Conservation (phyloP, 2,888 invertebrate species). For the Drosophila testacea region DNA sequence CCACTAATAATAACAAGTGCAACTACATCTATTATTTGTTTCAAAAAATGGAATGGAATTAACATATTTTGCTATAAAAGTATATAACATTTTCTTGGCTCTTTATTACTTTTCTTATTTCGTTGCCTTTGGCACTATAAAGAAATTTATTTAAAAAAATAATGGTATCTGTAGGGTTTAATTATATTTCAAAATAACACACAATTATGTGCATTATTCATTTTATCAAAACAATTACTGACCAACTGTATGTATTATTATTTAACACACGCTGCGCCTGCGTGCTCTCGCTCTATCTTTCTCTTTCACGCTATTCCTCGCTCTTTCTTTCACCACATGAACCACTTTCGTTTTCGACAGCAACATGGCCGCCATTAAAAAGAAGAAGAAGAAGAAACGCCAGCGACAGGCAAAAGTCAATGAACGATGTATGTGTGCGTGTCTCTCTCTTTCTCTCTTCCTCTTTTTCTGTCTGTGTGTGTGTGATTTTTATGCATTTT, state of each 20-base stretch:
- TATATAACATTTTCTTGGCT: not conserved
- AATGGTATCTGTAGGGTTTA: no score
- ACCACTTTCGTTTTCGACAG: slow-evolving; percentile 78
- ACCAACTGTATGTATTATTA: slow-evolving; percentile 13
- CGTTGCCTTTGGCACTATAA: no score
- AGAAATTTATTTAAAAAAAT: no score
- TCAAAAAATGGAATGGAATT: no score
- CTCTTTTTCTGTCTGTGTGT: slow-evolving; percentile 15
- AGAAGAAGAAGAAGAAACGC: slow-evolving; percentile 29
- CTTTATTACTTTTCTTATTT: no score
- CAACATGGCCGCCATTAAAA: slow-evolving; percentile 54
- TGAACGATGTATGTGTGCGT: slow-evolving; percentile 53
- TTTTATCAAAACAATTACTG: no score
- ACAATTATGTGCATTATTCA: no score
- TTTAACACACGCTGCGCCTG: slow-evolving; percentile 64
- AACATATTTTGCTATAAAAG: no score
- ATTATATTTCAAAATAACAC: no score
- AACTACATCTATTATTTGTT: not conserved
- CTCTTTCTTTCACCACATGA: slow-evolving; percentile 41
- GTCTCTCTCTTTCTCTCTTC: slow-evolving; percentile 4
- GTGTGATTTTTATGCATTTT: slow-evolving; percentile 33
- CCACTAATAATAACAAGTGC: not conserved
- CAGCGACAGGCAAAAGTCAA: slow-evolving; percentile 65
- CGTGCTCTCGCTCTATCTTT: slow-evolving; percentile 34
- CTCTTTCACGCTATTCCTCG: slow-evolving; percentile 14